Evolutionary conservation across 2,888 invertebrate species (phyloP), one percentile per base, ranked within the genome.

Genomic region (Marronus borbonicus): DNA sequence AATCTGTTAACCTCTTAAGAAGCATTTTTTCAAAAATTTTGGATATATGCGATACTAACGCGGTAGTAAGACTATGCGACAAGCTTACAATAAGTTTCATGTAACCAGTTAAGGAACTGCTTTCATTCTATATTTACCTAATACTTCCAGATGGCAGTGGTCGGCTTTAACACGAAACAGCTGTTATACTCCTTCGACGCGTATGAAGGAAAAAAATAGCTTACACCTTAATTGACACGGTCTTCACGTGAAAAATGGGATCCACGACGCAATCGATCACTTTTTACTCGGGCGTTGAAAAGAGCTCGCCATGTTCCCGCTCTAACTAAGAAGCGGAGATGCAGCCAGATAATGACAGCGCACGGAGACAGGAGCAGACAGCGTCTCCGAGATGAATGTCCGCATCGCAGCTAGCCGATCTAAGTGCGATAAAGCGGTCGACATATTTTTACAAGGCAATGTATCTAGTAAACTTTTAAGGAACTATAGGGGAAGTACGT

Each of bases 301-400:
- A 55, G 58, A 55, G 55, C 72, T 58, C 55, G 36, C 58, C 49
- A n/a, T 39, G 72, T 58, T 39, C 36, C 17, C 39, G 72, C 36
- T 72, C 55, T 72, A 72, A 58, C 72, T 55, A 72, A 36, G 72
- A 72, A 72, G 58, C 20, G 20, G 72, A 72, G 72, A 72, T 72
- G 72, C 58, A 58, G 58, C 20, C 72, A 17, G 72, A 72, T 72
- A 72, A 36, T 72, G 72, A 72, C 72, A 72, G 50, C 79, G 81
- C 81, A 81, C 81, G 83, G 81, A 79, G 82, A 82, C 81, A 81
- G 81, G 79, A 80, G 82, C 79, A 77, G 82, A 80, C 83, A 81
- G 80, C 64, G 17, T 36, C 58, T 72, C 12, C 20, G 77, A 79
- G 81, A 82, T 80, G 81, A 81, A 81, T 81, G 81, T 82, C 81